phyloP scores from a whole-genome alignment of 2,888 invertebrate genomes.

The Lasioglossum calceatum region DNA sequence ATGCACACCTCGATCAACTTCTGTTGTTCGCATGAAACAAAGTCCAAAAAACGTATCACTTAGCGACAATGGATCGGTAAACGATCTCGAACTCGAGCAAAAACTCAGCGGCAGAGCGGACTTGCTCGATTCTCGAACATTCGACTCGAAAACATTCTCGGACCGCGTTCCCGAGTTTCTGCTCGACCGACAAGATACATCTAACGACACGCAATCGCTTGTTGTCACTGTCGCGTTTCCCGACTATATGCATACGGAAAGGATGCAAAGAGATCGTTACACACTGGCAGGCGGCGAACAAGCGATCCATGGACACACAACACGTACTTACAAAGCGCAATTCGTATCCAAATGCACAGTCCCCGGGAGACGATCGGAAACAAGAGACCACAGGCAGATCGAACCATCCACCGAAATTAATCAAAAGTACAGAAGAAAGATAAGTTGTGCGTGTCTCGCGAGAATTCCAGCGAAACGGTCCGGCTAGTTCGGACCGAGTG shows the following conservation, averaged over 20 bases:
- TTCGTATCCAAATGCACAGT: slow-evolving; percentile 79
- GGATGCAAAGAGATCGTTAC: slow-evolving; percentile 40
- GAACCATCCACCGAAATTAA: slow-evolving; percentile 82
- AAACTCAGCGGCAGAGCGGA: slow-evolving; percentile 53
- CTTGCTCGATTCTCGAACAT: background rate
- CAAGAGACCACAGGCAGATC: slow-evolving; percentile 80
- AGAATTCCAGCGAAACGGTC: background rate
- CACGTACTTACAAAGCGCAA: slow-evolving; percentile 82
- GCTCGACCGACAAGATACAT: slow-evolving; percentile 57
- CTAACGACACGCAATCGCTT: slow-evolving; percentile 42
- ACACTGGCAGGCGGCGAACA: slow-evolving; percentile 54
- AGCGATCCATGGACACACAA: slow-evolving; percentile 62
- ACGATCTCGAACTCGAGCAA: slow-evolving; percentile 55
- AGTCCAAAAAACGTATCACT: slow-evolving; percentile 85
- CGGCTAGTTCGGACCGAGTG: background rate
- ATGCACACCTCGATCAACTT: slow-evolving; percentile 98
- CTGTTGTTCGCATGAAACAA: slow-evolving; percentile 89
- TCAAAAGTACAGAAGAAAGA: slow-evolving; percentile 79
- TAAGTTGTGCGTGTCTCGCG: slow-evolving; percentile 59
- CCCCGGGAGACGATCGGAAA: slow-evolving; percentile 74
- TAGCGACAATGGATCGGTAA: slow-evolving; percentile 72
- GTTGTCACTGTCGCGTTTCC: slow-evolving; percentile 2
- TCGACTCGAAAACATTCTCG: background rate
- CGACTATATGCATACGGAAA: slow-evolving; percentile 43
- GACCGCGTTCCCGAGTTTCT: slow-evolving; percentile 49